A percentile compares a stretch with the other conserved stretches of the same genome.
Conservation (phyloP, 2,888 invertebrate species). For the Cerceris ruficornis region DNA sequence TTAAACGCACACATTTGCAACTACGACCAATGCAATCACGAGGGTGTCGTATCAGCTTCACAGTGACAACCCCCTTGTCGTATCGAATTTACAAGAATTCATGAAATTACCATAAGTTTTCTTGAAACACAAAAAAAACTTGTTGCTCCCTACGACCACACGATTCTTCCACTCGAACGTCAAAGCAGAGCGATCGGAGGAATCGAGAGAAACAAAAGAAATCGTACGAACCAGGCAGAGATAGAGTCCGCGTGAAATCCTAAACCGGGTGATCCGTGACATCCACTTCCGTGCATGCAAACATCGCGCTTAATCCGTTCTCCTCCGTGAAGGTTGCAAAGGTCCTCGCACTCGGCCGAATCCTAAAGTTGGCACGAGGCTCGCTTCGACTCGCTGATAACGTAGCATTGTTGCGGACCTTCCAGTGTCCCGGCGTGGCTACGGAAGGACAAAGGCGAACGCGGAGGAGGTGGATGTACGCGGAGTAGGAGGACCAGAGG, state of each 20-base stretch:
- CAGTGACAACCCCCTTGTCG: no score
- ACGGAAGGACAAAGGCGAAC: slow-evolving; percentile 56
- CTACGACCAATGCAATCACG: not conserved
- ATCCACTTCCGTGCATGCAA: not conserved
- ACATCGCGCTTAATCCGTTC: not conserved
- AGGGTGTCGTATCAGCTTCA: not conserved
- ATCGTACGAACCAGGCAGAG: not conserved
- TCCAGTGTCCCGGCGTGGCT: slow-evolving; percentile 18
- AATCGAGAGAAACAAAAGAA: not conserved
- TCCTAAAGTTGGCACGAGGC: slow-evolving; percentile 53
- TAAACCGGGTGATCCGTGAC: not conserved
- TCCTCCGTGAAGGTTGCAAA: slow-evolving; percentile 17
- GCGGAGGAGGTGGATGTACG: slow-evolving; percentile 53
- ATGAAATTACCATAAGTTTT: no score
- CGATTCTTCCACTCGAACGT: no score
- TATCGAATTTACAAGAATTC: no score
- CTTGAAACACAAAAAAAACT: no score
- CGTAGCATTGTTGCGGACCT: slow-evolving; percentile 73
- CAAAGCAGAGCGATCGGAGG: no score
- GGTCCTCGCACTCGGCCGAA: slow-evolving; percentile 35
- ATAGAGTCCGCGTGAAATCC: not conserved
- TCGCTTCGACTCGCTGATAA: slow-evolving; percentile 65
- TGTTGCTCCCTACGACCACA: no score
- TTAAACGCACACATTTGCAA: not conserved
- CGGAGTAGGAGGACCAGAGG: slow-evolving; percentile 32